Evolutionary conservation across 2,113 vertebrate species (phyloP).

Genomic region (Glareola pratincola): DNA sequence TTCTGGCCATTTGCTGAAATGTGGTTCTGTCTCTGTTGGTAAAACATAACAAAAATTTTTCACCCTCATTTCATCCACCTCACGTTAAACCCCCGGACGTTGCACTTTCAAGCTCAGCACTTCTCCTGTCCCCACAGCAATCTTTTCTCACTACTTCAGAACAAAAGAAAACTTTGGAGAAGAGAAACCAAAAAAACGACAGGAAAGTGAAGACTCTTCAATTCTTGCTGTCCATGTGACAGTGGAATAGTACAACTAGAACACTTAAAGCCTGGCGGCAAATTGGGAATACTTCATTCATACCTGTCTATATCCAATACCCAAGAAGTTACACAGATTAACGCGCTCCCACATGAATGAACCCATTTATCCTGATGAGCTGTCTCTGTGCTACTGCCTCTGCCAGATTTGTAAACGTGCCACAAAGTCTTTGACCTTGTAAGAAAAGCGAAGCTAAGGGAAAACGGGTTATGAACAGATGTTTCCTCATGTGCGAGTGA

Average conservation of each 20-base stretch:
- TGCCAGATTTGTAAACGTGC: neutral
- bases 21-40: neutral
- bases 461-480: neutral
- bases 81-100: neutral
- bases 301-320: neutral
- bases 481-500: neutral
- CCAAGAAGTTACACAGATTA: neutral
- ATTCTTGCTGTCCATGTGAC: neutral
- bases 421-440: neutral
- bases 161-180: neutral
- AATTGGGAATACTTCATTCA: neutral
- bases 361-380: neutral
- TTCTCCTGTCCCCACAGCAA: neutral
- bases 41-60: accelerated
- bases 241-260: neutral
- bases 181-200: neutral
- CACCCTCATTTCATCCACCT: neutral
- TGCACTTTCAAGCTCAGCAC: neutral
- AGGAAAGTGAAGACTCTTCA: neutral
- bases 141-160: neutral
- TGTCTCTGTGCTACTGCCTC: neutral
- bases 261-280: neutral
- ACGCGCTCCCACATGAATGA: neutral
- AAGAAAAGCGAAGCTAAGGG: neutral
- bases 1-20: neutral